Conservation (phyloP, 2,797 vertebrate species). For the Poecilia gillii region DNA sequence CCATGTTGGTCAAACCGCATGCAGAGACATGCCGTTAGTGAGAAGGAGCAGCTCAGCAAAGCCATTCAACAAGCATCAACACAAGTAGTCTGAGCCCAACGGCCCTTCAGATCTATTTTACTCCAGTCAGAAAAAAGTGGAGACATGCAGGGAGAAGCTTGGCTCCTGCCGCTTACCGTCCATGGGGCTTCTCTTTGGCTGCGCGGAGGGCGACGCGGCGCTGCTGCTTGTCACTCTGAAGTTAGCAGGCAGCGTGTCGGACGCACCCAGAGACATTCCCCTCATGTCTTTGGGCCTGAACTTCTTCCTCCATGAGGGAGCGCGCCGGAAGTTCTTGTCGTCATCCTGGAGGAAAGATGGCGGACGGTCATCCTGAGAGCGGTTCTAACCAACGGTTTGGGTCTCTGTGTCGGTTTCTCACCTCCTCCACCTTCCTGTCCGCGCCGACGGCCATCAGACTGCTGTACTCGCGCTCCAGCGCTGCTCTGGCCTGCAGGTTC, state of each 20-base stretch:
- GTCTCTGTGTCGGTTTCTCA: constrained; percentile 57
- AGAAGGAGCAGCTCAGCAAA: constrained; percentile 47
- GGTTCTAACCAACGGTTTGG: neutral
- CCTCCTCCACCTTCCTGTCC: constrained; percentile 92
- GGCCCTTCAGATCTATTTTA: neutral
- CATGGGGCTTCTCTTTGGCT: constrained; percentile 96
- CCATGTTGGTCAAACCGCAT: constrained; percentile 82
- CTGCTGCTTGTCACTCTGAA: constrained; percentile 91
- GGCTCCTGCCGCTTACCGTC: constrained; percentile 84
- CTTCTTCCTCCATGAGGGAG: constrained; percentile 98
- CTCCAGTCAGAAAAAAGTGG: constrained; percentile 4
- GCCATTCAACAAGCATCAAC: constrained; percentile 49
- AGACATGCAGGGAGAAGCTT: constrained; percentile 14
- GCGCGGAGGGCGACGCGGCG: constrained; percentile 88
- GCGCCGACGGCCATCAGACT: constrained; percentile 90
- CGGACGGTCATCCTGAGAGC: neutral
- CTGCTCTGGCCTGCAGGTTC: constrained; percentile 83
- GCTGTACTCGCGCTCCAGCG: constrained; percentile 93
- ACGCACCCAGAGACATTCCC: constrained; percentile 87
- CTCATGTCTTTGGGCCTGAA: constrained; percentile 96
- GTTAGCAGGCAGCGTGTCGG: constrained; percentile 95
- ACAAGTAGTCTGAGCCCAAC: neutral
- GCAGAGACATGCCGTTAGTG: constrained; percentile 94
- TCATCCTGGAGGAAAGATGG: constrained; percentile 83
- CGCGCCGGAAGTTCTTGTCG: constrained; percentile 94